Evolutionary conservation across 2,888 invertebrate species (phyloP).

Genomic region (Mesochorus sp.): DNA sequence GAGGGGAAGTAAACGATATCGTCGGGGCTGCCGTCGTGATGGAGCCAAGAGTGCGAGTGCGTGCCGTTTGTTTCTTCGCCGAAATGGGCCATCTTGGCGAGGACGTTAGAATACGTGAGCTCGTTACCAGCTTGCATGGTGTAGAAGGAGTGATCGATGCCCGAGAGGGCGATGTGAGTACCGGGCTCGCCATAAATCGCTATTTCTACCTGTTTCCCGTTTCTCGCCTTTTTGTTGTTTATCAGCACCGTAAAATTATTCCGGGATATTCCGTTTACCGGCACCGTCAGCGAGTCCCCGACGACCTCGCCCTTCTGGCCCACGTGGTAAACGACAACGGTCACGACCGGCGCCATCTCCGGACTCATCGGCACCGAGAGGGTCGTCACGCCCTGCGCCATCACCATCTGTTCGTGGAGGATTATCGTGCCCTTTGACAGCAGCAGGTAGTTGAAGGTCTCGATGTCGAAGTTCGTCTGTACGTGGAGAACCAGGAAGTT

Average conservation of each 20-base stretch:
- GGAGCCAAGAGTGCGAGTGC: conserved; percentile 91
- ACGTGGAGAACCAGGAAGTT: conserved; percentile 98
- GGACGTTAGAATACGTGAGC: conserved; percentile 92
- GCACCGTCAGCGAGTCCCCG: conserved; percentile 97
- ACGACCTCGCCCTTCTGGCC: conserved; percentile 92
- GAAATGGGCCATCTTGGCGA: conserved; percentile 93
- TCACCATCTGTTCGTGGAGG: conserved; percentile 91
- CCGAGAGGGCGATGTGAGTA: conserved; percentile 95
- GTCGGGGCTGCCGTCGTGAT: conserved; percentile 93
- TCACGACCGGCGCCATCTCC: conserved; percentile 96
- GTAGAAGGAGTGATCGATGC: conserved; percentile 94
- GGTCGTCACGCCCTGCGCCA: conserved; percentile 89
- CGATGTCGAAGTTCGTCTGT: conserved; percentile 94
- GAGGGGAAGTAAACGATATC: conserved; percentile 94
- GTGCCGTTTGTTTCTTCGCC: conserved; percentile 95
- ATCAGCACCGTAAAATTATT: conserved; percentile 95
- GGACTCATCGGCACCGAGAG: conserved; percentile 92
- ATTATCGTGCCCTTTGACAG: conserved; percentile 96
- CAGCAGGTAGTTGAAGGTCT: conserved; percentile 94
- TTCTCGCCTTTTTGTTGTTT: conserved; percentile 96
- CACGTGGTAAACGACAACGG: conserved; percentile 94
- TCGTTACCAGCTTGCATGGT: conserved; percentile 97
- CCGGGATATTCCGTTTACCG: conserved; percentile 96
- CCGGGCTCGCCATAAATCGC: conserved; percentile 97
- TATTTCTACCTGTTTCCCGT: conserved; percentile 96